Evolutionary conservation across 2,797 vertebrate genomes (phyloP).

Genomic region (Acanthis flammea): DNA sequence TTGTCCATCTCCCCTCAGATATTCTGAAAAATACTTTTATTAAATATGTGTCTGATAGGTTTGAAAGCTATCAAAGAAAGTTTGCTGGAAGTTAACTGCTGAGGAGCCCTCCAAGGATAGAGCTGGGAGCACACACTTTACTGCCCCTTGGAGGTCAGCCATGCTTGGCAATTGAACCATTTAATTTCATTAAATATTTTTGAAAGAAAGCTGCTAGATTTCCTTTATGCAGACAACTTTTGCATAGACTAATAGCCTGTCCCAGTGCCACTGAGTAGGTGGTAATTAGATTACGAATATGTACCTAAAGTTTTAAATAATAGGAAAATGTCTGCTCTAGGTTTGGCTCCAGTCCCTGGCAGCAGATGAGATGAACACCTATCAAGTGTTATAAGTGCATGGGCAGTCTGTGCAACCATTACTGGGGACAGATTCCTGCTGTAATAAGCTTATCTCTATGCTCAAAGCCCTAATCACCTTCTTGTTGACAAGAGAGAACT

Average conservation of each 20-base stretch:
- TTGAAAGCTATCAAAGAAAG: not conserved
- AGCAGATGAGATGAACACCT: not conserved
- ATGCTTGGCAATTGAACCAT: not conserved
- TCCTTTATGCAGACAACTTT: not conserved
- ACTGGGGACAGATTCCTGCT: not conserved
- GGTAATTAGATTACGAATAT: not conserved
- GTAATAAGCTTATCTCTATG: not conserved
- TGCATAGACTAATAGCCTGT: not conserved
- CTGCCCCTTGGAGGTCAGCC: not conserved
- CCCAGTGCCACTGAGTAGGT: not conserved
- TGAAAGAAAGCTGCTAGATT: not conserved
- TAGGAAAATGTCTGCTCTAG: not conserved
- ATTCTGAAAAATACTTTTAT: not conserved
- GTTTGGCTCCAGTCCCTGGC: not conserved
- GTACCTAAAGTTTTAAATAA: not conserved
- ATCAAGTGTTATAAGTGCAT: not conserved
- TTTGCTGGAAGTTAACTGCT: not conserved
- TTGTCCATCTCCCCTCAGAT: not conserved
- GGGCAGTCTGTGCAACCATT: not conserved
- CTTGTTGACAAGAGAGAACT: not conserved
- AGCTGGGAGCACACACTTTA: not conserved
- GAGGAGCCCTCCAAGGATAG: not conserved
- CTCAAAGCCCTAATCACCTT: not conserved
- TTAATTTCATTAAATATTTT: not conserved
- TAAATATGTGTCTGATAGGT: not conserved